A percentile compares a stretch with the other conserved stretches of the same genome.
phyloP scores from a whole-genome alignment of 2,797 vertebrate species.

The Scolopax bukidnonensis region DNA sequence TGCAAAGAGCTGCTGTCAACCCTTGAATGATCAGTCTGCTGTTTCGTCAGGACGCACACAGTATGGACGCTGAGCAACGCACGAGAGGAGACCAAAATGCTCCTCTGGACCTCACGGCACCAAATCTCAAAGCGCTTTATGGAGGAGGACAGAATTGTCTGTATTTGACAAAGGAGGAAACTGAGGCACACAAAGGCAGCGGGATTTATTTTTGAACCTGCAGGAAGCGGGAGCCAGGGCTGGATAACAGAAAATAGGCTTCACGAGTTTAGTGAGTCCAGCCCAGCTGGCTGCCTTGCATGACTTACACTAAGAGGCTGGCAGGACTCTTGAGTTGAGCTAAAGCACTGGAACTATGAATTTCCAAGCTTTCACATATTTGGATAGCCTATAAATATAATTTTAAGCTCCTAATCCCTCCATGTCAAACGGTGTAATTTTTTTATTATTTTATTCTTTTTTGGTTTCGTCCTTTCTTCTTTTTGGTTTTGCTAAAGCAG shows the following conservation, averaged over 20 bases:
- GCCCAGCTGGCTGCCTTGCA: constrained; percentile 4
- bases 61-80: background rate
- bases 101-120: rapidly evolving
- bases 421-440: background rate
- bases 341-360: constrained; percentile 44
- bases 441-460: background rate
- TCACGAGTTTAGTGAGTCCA: background rate
- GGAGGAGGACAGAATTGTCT: background rate
- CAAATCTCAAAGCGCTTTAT: background rate
- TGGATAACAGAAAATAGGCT: constrained; percentile 5
- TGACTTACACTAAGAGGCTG: constrained; percentile 28
- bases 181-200: background rate
- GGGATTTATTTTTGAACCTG: background rate
- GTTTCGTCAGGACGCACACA: rapidly evolving
- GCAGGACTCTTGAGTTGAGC: constrained; percentile 18
- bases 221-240: background rate
- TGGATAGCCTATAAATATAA: constrained; percentile 58
- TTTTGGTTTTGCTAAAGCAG: constrained; percentile 23
- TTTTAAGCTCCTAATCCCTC: constrained; percentile 56
- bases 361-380: constrained; percentile 54
- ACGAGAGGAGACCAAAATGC: background rate
- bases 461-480: background rate
- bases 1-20: background rate
- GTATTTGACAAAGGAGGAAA: background rate
- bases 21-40: background rate